These are phyloP conservation scores for Caenorhabditis sinica DNA, from an alignment of 2,888 invertebrate genomes.

Conservation along the genomic window DNA sequence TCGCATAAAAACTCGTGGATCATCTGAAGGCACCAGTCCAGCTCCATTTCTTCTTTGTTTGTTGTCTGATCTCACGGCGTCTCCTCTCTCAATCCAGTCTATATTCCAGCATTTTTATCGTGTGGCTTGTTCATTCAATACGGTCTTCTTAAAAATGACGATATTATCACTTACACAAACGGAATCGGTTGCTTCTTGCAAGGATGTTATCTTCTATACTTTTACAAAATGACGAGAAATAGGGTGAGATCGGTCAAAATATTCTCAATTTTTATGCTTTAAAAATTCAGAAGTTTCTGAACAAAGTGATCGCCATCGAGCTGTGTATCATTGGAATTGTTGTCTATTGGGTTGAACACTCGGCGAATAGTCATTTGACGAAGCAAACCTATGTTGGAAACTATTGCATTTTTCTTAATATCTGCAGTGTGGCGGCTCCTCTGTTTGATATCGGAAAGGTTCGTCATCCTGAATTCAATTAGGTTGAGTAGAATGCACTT, in stretches of 20 bases:
- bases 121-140: slow-evolving; percentile 91
- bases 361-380: slow-evolving; percentile 12
- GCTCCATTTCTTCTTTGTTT: slow-evolving; percentile 73
- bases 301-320: slow-evolving; percentile 55
- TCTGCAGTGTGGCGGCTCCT: slow-evolving; percentile 79
- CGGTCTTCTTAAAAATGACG: slow-evolving; percentile 87
- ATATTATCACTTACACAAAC: slow-evolving; percentile 87
- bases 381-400: slow-evolving; percentile 69
- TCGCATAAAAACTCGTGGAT: slow-evolving; percentile 74
- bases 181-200: slow-evolving; percentile 89
- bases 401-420: slow-evolving; percentile 81
- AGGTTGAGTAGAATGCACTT: slow-evolving; percentile 71
- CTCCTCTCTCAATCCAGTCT: neutral
- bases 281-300: slow-evolving; percentile 50
- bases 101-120: slow-evolving; percentile 85
- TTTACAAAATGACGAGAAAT: slow-evolving; percentile 88
- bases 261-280: neutral
- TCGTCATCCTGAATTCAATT: neutral
- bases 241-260: slow-evolving; percentile 38
- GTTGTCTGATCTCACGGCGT: neutral
- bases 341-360: slow-evolving; percentile 33
- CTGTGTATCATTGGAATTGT: slow-evolving; percentile 46
- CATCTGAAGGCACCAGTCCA: slow-evolving; percentile 78
- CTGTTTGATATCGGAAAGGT: slow-evolving; percentile 74
- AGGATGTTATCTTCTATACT: slow-evolving; percentile 88